A percentile compares a stretch with the other conserved stretches of the same genome.
Conservation (phyloP, 1,140 invertebrate genomes). For the Diorhabda elongata region DNA sequence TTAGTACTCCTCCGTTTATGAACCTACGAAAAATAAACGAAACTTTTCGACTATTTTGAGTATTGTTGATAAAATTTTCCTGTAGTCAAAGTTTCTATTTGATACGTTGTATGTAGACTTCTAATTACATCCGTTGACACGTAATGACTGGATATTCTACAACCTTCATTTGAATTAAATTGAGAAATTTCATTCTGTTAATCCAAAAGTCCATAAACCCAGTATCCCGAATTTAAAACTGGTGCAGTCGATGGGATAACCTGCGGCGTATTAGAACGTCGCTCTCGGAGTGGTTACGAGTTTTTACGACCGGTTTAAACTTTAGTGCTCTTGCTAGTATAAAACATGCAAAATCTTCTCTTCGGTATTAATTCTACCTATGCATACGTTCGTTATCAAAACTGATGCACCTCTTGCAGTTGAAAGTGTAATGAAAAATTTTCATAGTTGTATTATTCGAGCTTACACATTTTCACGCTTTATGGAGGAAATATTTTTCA, state of each 20-base stretch:
- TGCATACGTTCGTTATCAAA: conserved; percentile 30
- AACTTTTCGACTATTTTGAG: too few relatives aligned
- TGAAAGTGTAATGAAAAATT: conserved; percentile 15
- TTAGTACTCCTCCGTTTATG: too few relatives aligned
- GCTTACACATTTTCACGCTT: background rate
- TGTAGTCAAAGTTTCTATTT: too few relatives aligned
- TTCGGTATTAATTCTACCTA: conserved; percentile 35
- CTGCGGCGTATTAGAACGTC: conserved; percentile 20
- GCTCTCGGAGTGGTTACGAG: conserved; percentile 16
- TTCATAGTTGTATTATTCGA: conserved; percentile 11
- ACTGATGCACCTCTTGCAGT: conserved; percentile 8
- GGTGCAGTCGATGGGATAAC: conserved; percentile 19
- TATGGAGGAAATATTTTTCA: background rate
- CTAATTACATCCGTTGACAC: background rate
- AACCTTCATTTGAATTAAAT: background rate
- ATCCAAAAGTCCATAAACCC: conserved; percentile 21
- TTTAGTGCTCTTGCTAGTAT: conserved; percentile 33
- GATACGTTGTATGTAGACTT: background rate
- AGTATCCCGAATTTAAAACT: conserved; percentile 10
- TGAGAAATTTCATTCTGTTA: conserved; percentile 15
- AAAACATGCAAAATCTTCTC: conserved; percentile 35
- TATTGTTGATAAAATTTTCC: too few relatives aligned
- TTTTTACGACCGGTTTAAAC: conserved; percentile 35
- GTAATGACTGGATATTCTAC: background rate
- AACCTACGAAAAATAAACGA: too few relatives aligned